Percentiles rank a stretch among this genome's conserved stretches.
phyloP scores from a whole-genome alignment of 2,797 vertebrate species.

The Myoxocephalus aenaeus region DNA sequence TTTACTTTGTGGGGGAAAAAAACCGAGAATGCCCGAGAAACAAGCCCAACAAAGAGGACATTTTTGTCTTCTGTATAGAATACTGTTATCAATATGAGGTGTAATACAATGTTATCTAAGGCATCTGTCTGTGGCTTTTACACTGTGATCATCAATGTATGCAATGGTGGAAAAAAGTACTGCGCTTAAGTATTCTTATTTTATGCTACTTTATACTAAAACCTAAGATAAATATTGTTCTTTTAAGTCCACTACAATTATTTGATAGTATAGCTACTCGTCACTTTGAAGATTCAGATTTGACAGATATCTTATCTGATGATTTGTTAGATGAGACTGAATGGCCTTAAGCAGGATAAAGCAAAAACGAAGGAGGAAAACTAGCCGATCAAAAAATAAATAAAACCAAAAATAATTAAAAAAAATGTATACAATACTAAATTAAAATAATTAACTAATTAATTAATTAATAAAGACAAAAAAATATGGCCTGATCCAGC shows the following conservation, averaged over 20 bases:
- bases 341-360: too few species aligned
- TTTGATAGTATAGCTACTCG: not conserved
- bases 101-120: slow-evolving; percentile 39
- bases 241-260: not conserved
- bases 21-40: slow-evolving; percentile 36
- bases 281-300: not conserved
- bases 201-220: not conserved
- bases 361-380: not conserved
- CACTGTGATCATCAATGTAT: slow-evolving; percentile 18
- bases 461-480: not conserved
- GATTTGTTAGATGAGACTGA: not conserved
- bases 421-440: not conserved
- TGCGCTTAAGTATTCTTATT: not conserved
- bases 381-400: not conserved
- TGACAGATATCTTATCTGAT: not conserved
- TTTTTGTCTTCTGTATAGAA: slow-evolving; percentile 46
- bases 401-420: not conserved
- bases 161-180: not conserved
- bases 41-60: slow-evolving; percentile 52
- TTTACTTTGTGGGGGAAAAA: slow-evolving; percentile 53
- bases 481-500: not conserved
- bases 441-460: not conserved
- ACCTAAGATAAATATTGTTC: not conserved
- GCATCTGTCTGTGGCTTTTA: slow-evolving; percentile 22
- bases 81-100: slow-evolving; percentile 27